A percentile compares a stretch with the other conserved stretches of the same genome.
These are phyloP conservation scores for Chaetoderma sp. DNA, from an alignment of 2,888 invertebrate species.

Conservation along the genomic window DNA sequence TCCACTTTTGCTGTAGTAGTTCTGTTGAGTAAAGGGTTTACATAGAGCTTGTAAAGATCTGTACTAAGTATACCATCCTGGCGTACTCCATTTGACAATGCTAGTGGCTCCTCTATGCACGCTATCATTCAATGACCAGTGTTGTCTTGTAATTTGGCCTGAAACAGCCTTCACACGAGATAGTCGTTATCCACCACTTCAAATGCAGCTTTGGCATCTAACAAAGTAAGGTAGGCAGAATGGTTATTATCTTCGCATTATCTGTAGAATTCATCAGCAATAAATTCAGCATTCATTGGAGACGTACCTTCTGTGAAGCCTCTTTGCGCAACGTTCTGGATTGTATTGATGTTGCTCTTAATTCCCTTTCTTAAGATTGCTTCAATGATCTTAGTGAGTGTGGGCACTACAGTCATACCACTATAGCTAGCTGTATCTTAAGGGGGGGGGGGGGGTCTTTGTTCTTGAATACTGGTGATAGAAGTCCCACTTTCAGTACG, in stretches of 20 bases:
- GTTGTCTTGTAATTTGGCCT: background rate
- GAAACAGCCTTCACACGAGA: background rate
- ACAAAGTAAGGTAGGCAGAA: background rate
- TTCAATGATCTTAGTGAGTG: slow-evolving; percentile 7
- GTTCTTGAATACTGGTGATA: too few relatives aligned
- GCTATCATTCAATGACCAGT: too few relatives aligned
- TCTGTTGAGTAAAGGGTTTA: too few relatives aligned
- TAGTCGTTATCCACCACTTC: slow-evolving; percentile 8
- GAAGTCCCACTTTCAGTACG: too few relatives aligned
- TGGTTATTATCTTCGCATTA: slow-evolving; percentile 2
- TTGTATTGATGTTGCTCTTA: background rate
- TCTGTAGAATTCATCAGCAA: background rate
- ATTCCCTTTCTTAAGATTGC: background rate
- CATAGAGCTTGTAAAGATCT: too few relatives aligned
- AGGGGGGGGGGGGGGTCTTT: too few relatives aligned
- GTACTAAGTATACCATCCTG: too few relatives aligned
- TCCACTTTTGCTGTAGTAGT: too few relatives aligned
- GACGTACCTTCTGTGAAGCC: slow-evolving; percentile 10
- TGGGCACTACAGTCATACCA: slow-evolving; percentile 11
- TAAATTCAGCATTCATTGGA: background rate
- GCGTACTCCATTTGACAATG: too few relatives aligned
- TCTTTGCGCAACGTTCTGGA: slow-evolving; percentile 2
- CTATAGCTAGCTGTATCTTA: slow-evolving; percentile 12
- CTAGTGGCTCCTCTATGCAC: too few relatives aligned
- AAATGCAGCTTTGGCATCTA: slow-evolving; percentile 11